These are phyloP conservation scores for Prionailurus viverrinus DNA, from an alignment of 2,113 vertebrate genomes.

Conservation along the genomic window DNA sequence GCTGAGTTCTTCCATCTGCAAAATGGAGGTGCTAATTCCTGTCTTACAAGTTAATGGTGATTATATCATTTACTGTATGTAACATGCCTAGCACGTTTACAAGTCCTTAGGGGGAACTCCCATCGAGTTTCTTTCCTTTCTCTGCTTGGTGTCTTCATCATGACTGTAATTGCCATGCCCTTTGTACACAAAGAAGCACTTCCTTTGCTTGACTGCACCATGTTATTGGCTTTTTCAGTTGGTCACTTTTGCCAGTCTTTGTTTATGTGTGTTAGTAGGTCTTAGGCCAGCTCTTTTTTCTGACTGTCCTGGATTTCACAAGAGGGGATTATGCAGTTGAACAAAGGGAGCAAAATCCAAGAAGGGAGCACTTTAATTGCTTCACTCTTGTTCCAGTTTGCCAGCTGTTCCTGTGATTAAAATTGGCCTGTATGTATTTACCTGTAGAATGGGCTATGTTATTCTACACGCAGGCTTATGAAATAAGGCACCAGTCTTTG, in stretches of 20 bases:
- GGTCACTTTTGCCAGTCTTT: background rate
- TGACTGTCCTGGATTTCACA: background rate
- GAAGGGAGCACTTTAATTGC: conserved; percentile 15
- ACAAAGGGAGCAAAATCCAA: background rate
- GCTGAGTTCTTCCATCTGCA: background rate
- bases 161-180: background rate
- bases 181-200: conserved; percentile 10
- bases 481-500: conserved; percentile 45
- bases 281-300: conserved; percentile 16
- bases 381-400: background rate
- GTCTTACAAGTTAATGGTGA: background rate
- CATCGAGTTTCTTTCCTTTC: background rate
- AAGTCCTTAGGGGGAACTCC: background rate
- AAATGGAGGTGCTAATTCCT: background rate
- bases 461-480: conserved; percentile 15
- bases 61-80: background rate
- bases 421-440: background rate
- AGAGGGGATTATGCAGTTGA: conserved; percentile 13
- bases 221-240: conserved; percentile 41
- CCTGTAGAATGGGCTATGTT: background rate
- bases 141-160: conserved; percentile 26
- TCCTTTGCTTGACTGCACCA: background rate
- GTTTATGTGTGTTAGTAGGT: conserved; percentile 43
- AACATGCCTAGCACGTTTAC: background rate
- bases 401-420: conserved; percentile 5